phyloP scores from a whole-genome alignment of 2,797 vertebrate species.

The Amniataba percoides region DNA sequence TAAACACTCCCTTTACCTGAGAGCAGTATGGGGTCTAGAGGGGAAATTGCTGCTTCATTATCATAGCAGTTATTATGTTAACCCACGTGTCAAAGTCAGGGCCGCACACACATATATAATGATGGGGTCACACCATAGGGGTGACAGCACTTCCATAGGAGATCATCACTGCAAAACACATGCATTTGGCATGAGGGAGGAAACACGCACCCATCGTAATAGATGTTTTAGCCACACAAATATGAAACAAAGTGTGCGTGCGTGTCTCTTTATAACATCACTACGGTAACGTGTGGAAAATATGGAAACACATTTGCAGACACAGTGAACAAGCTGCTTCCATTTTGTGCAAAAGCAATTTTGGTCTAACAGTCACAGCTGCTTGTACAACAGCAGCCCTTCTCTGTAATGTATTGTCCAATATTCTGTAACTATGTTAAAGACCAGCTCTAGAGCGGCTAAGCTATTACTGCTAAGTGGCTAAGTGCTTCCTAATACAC shows the following conservation, averaged over 20 bases:
- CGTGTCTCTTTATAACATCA: background rate
- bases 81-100: conserved; percentile 67
- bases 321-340: conserved; percentile 15
- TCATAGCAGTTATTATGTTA: conserved; percentile 81
- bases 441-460: conserved; percentile 55
- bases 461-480: conserved; percentile 71
- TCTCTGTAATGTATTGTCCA: conserved; percentile 56
- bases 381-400: conserved; percentile 22
- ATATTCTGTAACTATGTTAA: conserved; percentile 66
- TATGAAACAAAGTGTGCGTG: background rate
- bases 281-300: background rate
- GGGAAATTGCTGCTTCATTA: conserved; percentile 78
- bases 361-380: conserved; percentile 22
- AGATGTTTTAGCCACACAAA: conserved; percentile 11
- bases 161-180: conserved; percentile 45
- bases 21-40: conserved; percentile 70
- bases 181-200: conserved; percentile 35
- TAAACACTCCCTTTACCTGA: conserved; percentile 81
- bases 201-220: conserved; percentile 3
- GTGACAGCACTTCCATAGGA: conserved; percentile 51
- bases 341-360: conserved; percentile 36
- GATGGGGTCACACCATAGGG: conserved; percentile 39
- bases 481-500: conserved; percentile 76
- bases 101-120: conserved; percentile 46
- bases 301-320: background rate